Base-by-base conservation (phyloP, 2,113 vertebrate genomes). In the Oreotrochilus melanogaster region DNA sequence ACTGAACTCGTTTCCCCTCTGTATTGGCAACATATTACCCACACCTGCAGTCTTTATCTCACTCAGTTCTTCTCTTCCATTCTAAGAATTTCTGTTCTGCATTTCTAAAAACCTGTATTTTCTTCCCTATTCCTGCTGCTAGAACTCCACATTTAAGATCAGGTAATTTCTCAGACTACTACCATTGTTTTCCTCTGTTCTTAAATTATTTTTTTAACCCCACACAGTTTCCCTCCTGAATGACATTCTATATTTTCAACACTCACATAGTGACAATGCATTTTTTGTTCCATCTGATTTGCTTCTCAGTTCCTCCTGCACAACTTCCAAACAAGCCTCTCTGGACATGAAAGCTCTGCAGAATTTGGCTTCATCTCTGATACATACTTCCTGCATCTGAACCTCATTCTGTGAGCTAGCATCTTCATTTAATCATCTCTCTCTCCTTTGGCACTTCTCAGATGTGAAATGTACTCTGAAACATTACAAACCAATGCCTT, bases 371-470 rank as follows among this genome's bases (percentile, higher is more conserved):
- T 85, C 47, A 15, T 50, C 61, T 93, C 88, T 85, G 86, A 92
- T 94, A 93, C 88, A 89, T 93, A 78, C 61, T 94, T 95, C 91
- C 92, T 95, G 90, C 92, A 89, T 91, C 81, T 94, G 92, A 94
- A 92, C 61, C 73, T 92, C 81, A 89, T 93, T 94, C 95, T 92
- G 85, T 78, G 81, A 94, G 81, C 78, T 73, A 92, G 91, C 79
- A 79, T 88, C 83, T 88, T 88, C 93, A 64, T 85, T 86, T 75
- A 86, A 79, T 83, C 86, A 71, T 78, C 24, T 56, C 80, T 86
- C 74, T 25, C 75, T 6, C 28, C 47, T 70, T 53, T 81, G 88
- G 85, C 94, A 94, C 43, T 81, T 93, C 73, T 87, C 51, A 89
- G 37, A 96, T 67, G 69, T 67, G 74, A 92, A 66, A 91, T 61